A percentile compares a stretch with the other conserved stretches of the same genome.
phyloP scores from a whole-genome alignment of 2,113 vertebrate genomes.

The Ameiurus melas region DNA sequence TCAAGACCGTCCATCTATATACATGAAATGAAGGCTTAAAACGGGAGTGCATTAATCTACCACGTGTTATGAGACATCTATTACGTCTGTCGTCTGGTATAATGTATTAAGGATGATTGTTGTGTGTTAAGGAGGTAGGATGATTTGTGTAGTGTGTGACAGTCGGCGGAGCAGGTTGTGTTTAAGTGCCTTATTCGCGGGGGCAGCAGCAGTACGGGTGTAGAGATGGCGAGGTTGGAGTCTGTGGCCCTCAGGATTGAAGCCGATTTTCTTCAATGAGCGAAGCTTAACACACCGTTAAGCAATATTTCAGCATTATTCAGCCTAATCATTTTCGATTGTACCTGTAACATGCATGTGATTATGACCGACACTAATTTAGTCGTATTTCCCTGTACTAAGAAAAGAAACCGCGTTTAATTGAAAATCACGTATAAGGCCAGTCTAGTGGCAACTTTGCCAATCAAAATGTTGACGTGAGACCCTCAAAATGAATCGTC shows the following conservation, averaged over 20 bases:
- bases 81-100: not conserved
- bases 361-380: not conserved
- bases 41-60: slow-evolving; percentile 1
- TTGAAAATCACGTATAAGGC: not conserved
- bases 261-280: not conserved
- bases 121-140: not conserved
- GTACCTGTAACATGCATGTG: not conserved
- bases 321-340: not conserved
- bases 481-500: not conserved
- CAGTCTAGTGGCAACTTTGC: not conserved
- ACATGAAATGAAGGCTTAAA: not conserved
- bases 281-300: not conserved
- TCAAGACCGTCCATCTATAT: not conserved
- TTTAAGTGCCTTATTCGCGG: slow-evolving; percentile 10
- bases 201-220: not conserved
- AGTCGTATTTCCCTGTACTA: not conserved
- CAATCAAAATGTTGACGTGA: not conserved
- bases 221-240: not conserved
- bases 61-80: not conserved
- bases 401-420: not conserved
- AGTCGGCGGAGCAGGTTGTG: not conserved
- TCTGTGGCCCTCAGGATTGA: not conserved
- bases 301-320: not conserved
- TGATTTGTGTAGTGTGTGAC: slow-evolving; percentile 4
- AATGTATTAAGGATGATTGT: slow-evolving; percentile 2